Conservation (phyloP, 2,113 vertebrate genomes). For the Anthoscopus minutus region DNA sequence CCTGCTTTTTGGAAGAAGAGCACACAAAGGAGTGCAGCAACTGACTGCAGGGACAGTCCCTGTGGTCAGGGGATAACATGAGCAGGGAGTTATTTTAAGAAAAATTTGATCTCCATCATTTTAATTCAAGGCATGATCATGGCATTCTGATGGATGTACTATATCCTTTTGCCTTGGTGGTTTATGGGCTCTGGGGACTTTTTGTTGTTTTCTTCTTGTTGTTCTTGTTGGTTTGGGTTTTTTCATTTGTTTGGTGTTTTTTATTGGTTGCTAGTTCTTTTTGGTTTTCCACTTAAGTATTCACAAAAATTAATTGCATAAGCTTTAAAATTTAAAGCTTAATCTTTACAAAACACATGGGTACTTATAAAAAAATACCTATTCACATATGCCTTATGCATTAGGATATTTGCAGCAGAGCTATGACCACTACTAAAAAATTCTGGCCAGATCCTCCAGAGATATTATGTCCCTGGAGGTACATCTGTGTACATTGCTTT, state of each 20-base stretch:
- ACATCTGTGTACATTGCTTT: not conserved
- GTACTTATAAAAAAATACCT: not conserved
- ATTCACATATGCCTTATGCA: not conserved
- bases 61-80: fast-evolving
- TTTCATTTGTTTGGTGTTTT: not conserved
- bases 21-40: not conserved
- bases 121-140: not conserved
- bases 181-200: not conserved
- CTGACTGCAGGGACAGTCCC: not conserved
- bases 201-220: not conserved
- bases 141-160: not conserved
- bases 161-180: not conserved
- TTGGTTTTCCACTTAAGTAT: not conserved
- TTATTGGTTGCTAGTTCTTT: not conserved
- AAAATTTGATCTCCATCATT: not conserved
- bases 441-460: not conserved
- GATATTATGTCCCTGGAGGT: not conserved
- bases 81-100: not conserved
- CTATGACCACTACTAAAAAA: not conserved
- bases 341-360: not conserved
- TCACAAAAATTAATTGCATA: not conserved
- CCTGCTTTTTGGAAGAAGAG: not conserved
- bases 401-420: not conserved
- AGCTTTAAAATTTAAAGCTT: not conserved
- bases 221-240: not conserved